phyloP scores from a whole-genome alignment of 2,888 invertebrate genomes.

The Mythimna lalbum region DNA sequence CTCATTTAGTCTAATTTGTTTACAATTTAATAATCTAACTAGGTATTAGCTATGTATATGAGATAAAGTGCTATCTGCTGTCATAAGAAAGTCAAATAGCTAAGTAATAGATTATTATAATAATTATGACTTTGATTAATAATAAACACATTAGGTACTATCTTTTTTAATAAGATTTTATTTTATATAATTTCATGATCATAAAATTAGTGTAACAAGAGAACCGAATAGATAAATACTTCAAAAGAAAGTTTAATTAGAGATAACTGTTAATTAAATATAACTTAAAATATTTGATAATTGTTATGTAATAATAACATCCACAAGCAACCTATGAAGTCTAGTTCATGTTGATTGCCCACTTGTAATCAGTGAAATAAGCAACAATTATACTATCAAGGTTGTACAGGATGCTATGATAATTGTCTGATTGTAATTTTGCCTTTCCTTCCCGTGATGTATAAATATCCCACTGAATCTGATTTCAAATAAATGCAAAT shows the following conservation, averaged over 20 bases:
- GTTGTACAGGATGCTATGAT: conserved; percentile 66
- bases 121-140: background rate
- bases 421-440: conserved; percentile 61
- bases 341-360: conserved; percentile 43
- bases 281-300: background rate
- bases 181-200: background rate
- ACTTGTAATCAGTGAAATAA: conserved; percentile 45
- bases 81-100: conserved; percentile 21
- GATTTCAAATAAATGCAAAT: conserved; percentile 47
- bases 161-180: background rate
- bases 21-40: conserved; percentile 15
- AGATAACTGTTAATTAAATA: background rate
- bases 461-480: conserved; percentile 56
- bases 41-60: conserved; percentile 3
- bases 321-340: conserved; percentile 11
- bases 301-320: conserved; percentile 19
- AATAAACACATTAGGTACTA: background rate
- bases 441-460: conserved; percentile 62
- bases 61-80: conserved; percentile 12
- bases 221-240: background rate
- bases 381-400: conserved; percentile 61
- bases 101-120: conserved; percentile 6
- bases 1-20: conserved; percentile 20
- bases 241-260: background rate
- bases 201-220: conserved; percentile 1